Evolutionary conservation across 2,797 vertebrate genomes (phyloP), one percentile per base, ranked within the genome.

Genomic region (Acanthurus lineatus): DNA sequence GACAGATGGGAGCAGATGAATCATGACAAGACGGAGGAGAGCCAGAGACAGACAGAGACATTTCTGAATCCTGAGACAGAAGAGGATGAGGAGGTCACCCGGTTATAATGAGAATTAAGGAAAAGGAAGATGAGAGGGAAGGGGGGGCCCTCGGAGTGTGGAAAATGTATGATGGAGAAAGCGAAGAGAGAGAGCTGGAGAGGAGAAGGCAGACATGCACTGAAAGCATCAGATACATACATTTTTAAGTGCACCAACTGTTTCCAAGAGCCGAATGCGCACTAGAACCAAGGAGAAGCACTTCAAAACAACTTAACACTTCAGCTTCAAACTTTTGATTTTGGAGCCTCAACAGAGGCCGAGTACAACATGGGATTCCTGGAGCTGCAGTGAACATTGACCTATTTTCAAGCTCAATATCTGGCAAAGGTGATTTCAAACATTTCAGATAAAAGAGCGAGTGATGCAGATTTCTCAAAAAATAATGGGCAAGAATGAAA

Each of bases 181-280:
- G 61, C 10, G 40, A 11, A 42, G 22, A 54, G 51, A 71, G 66
- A 9, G 20, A 74, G 57, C 16, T 15, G 17, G 48, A 76, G 65
- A 70, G 69, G 10, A 76, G 51, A 32, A 77, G 63, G 54, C 62
- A 58, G 69, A 66, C 51, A 42, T 47, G 73, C 67, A 58, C 73
- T 82, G 73, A 79, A 61, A 87, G 79, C 69, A 49, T 83, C 63
- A 59, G 60, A 71, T 69, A 48, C 86, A 89, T 91, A 45, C 77
- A 91, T 90, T 84, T 89, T 85, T 88, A 88, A 91, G 76, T 44
- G 45, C 75, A 49, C 81, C 49, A 52, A 90, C 76, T 79, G 73
- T 73, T 87, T 85, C 71, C 74, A 69, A 72, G 45, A 48, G 25
- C 54, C 54, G 61, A 87, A 71, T 70, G 52, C 82, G 66, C 66